phyloP scores from a whole-genome alignment of 2,888 invertebrate genomes.

The Phymatocera aterrima region DNA sequence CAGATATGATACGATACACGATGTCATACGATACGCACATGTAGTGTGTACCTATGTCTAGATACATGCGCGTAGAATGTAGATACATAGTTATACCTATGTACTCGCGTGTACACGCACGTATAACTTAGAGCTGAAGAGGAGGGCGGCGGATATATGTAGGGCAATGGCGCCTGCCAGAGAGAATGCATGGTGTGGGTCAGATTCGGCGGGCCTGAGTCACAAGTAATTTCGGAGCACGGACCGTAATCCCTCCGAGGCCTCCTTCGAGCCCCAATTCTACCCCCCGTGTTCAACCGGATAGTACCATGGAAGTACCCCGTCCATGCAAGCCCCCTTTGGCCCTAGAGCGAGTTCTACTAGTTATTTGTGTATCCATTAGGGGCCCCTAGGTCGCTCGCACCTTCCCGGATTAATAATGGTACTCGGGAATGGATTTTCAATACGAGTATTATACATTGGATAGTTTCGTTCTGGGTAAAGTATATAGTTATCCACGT shows the following conservation, averaged over 20 bases:
- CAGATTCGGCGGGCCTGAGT: slow-evolving; percentile 44
- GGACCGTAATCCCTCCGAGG: slow-evolving; percentile 47
- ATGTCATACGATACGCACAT: background rate
- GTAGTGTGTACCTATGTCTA: background rate
- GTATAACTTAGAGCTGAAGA: slow-evolving; percentile 26
- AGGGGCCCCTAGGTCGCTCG: slow-evolving; percentile 33
- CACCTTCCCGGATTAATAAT: slow-evolving; percentile 43
- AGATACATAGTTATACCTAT: background rate
- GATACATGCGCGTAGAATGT: too few species aligned
- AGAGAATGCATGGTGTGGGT: slow-evolving; percentile 31
- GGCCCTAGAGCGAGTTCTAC: slow-evolving; percentile 37
- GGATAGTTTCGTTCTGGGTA: background rate
- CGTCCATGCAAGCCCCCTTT: slow-evolving; percentile 1
- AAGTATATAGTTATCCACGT: background rate
- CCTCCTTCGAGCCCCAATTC: slow-evolving; percentile 41
- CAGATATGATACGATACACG: slow-evolving; percentile 36
- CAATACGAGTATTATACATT: slow-evolving; percentile 32
- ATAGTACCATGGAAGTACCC: slow-evolving; percentile 35
- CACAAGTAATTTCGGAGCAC: slow-evolving; percentile 47
- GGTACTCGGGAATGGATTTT: slow-evolving; percentile 40
- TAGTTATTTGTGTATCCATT: slow-evolving; percentile 48
- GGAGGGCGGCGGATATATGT: slow-evolving; percentile 42
- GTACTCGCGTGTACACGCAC: background rate
- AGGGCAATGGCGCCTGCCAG: slow-evolving; percentile 12
- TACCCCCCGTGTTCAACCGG: slow-evolving; percentile 24